phyloP scores from a whole-genome alignment of 2,888 invertebrate genomes.

The Marronus borbonicus region DNA sequence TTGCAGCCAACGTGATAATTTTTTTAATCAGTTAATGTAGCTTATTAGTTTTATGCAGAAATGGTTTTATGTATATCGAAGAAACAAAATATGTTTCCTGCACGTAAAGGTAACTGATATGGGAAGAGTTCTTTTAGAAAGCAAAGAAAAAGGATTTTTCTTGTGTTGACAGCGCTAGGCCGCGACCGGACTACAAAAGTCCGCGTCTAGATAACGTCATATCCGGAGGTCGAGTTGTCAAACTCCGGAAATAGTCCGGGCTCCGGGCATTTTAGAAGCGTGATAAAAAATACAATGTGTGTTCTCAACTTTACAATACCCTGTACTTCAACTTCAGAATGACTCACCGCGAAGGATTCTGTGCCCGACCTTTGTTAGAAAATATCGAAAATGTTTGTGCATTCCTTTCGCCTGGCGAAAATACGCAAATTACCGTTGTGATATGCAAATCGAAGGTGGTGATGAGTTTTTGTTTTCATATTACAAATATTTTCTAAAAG shows the following conservation, averaged over 20 bases:
- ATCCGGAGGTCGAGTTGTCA: conserved; percentile 70
- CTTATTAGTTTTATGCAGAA: conserved; percentile 1
- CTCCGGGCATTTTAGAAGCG: conserved; percentile 65
- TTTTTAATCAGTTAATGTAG: background rate
- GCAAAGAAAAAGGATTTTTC: conserved; percentile 50
- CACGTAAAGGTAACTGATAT: conserved; percentile 44
- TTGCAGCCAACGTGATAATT: background rate
- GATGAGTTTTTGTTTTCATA: background rate
- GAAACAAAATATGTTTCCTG: conserved; percentile 45
- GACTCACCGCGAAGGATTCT: conserved; percentile 49
- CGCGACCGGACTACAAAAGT: conserved; percentile 63
- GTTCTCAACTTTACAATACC: conserved; percentile 55
- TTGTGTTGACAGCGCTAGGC: conserved; percentile 59
- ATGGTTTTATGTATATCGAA: conserved; percentile 37
- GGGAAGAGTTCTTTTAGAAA: conserved; percentile 49
- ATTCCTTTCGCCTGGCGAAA: conserved; percentile 30
- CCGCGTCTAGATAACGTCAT: conserved; percentile 68
- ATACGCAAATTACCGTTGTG: conserved; percentile 25
- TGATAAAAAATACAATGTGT: conserved; percentile 67
- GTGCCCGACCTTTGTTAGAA: conserved; percentile 35
- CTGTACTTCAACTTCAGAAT: conserved; percentile 52
- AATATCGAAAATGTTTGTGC: conserved; percentile 46
- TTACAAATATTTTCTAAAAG: too few relatives aligned
- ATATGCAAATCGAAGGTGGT: conserved; percentile 15
- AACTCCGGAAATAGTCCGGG: conserved; percentile 69